Evolutionary conservation across 2,888 invertebrate genomes (phyloP).

Genomic region (Rotaria macrura): DNA sequence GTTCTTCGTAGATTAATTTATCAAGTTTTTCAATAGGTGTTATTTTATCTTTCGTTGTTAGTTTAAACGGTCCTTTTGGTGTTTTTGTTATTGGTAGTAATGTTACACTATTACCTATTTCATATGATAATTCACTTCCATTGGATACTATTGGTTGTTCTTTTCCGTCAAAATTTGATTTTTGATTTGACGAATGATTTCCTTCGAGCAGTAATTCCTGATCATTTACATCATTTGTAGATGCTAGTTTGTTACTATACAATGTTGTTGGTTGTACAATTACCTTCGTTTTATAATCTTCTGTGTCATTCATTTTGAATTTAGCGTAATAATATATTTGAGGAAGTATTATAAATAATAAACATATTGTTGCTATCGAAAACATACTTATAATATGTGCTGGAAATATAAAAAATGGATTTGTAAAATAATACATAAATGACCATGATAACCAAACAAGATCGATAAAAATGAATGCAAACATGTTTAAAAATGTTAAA

Average conservation of each 20-base stretch:
- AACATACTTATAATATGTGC: neutral
- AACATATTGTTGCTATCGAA: neutral
- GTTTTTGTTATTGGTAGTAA: neutral
- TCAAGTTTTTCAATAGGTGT: neutral
- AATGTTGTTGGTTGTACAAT: neutral
- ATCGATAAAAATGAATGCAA: neutral
- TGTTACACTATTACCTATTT: neutral
- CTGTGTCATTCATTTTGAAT: neutral
- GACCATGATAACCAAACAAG: neutral
- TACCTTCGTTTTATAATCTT: neutral
- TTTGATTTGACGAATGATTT: neutral
- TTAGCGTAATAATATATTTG: conserved; percentile 2
- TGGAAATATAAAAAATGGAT: conserved; percentile 9
- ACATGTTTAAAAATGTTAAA: neutral
- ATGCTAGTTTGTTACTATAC: neutral
- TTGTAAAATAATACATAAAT: neutral
- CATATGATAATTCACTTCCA: neutral
- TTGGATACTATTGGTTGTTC: neutral
- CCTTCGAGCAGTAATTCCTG: neutral
- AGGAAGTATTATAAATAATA: neutral
- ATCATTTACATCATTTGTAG: neutral
- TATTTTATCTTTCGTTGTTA: neutral
- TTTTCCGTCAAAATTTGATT: neutral
- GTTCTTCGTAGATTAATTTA: neutral
- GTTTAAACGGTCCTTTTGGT: conserved; percentile 10